Percentiles rank a stretch among this genome's conserved stretches.
phyloP scores from a whole-genome alignment of 1,140 invertebrate species.

The Eciton burchellii region DNA sequence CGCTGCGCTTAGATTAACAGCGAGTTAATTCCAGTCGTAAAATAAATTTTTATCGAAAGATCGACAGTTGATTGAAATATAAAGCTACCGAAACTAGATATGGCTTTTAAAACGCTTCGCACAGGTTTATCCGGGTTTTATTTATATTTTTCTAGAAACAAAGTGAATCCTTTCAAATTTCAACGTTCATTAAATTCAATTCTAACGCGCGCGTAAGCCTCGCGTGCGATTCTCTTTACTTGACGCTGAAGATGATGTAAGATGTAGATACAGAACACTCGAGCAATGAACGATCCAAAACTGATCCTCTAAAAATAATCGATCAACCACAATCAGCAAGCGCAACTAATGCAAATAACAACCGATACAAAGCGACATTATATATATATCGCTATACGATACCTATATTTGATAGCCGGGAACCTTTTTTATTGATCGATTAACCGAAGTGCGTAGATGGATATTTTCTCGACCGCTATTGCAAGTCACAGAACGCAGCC shows the following conservation, averaged over 20 bases:
- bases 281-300: background rate
- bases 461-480: conserved; percentile 30
- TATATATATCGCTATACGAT: conserved; percentile 72
- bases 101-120: background rate
- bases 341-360: background rate
- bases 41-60: conserved; percentile 28
- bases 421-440: conserved; percentile 74
- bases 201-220: background rate
- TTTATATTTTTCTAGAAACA: background rate
- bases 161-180: background rate
- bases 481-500: conserved; percentile 49
- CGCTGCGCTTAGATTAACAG: conserved; percentile 30
- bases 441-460: conserved; percentile 55
- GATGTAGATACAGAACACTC: background rate
- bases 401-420: conserved; percentile 40
- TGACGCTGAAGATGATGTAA: background rate
- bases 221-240: background rate
- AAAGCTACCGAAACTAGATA: background rate
- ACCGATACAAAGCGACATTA: conserved; percentile 36
- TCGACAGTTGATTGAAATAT: conserved; percentile 51
- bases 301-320: background rate
- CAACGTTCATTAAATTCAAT: background rate
- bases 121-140: background rate
- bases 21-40: conserved; percentile 33
- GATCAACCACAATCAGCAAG: conserved; percentile 14